Percentiles rank a stretch among this genome's conserved stretches.
Conservation (phyloP, 1,140 invertebrate species). For the Zaprionus ghesquierei region DNA sequence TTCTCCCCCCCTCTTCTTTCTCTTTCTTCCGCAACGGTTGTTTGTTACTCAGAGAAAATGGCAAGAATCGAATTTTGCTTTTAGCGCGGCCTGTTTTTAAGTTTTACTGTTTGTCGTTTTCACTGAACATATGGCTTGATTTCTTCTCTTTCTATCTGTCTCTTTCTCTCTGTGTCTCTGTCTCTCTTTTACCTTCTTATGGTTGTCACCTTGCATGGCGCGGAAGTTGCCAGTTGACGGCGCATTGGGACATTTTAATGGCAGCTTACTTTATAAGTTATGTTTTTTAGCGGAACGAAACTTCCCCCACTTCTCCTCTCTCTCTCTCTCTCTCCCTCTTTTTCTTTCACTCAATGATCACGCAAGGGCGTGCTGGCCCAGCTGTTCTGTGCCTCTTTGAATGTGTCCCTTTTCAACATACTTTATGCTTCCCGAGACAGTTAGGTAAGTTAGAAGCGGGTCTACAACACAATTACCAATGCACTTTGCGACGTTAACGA, state of each 20-base stretch:
- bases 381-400: conserved; percentile 41
- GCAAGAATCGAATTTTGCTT: conserved; percentile 80
- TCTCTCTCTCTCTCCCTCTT: not conserved
- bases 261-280: conserved; percentile 74
- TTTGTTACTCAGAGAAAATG: conserved; percentile 73
- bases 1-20: not conserved
- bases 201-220: conserved; percentile 66
- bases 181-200: conserved; percentile 23
- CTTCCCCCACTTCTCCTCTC: not conserved
- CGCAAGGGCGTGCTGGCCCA: conserved; percentile 38
- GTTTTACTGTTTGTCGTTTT: conserved; percentile 73
- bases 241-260: conserved; percentile 68
- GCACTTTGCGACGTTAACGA: conserved; percentile 31
- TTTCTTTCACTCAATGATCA: conserved; percentile 16
- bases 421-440: conserved; percentile 56
- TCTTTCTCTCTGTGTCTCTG: not conserved
- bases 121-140: conserved; percentile 72
- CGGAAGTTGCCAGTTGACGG: conserved; percentile 62
- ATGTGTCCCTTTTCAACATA: conserved; percentile 59
- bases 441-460: conserved; percentile 19
- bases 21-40: conserved; percentile 57
- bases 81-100: conserved; percentile 76
- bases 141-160: conserved; percentile 11
- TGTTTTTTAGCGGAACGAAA: conserved; percentile 35
- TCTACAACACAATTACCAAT: conserved; percentile 37